Conservation (phyloP, 2,113 vertebrate genomes). For the Planiliza haematocheilus region DNA sequence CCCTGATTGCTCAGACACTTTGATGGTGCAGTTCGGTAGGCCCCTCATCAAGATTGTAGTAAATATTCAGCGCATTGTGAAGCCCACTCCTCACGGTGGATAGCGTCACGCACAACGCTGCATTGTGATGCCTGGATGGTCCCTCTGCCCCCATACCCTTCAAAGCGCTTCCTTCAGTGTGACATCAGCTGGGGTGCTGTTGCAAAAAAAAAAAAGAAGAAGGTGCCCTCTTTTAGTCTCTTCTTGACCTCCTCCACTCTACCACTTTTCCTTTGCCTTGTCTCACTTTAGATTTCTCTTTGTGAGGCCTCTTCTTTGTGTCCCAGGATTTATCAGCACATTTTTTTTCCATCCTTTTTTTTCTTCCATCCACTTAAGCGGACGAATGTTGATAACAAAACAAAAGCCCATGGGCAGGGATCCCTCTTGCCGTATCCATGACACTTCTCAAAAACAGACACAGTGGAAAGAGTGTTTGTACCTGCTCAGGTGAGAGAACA, state of each 20-base stretch:
- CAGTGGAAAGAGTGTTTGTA: constrained; percentile 51
- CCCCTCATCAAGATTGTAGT: constrained; percentile 56
- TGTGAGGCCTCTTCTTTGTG: constrained; percentile 50
- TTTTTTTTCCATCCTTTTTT: constrained; percentile 56
- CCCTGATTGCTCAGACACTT: constrained; percentile 49
- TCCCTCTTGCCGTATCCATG: constrained; percentile 41
- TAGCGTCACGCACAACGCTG: constrained; percentile 74
- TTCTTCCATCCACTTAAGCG: constrained; percentile 63
- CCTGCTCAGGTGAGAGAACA: constrained; percentile 63
- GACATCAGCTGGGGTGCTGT: constrained; percentile 77
- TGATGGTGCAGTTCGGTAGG: constrained; percentile 24
- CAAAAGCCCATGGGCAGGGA: constrained; percentile 45
- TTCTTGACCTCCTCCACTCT: constrained; percentile 5
- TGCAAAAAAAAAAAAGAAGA: background rate
- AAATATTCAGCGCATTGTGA: constrained; percentile 58
- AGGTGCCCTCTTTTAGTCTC: constrained; percentile 29
- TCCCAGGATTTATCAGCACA: constrained; percentile 60
- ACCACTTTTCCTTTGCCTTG: constrained; percentile 7
- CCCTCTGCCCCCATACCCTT: constrained; percentile 80
- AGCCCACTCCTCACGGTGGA: constrained; percentile 50
- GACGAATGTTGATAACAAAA: constrained; percentile 57
- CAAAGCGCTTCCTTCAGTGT: constrained; percentile 81
- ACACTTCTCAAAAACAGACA: constrained; percentile 26
- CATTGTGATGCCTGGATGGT: constrained; percentile 79
- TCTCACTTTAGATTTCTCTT: constrained; percentile 40